Evolutionary conservation across 1,140 invertebrate genomes (phyloP), one percentile per base, ranked within the genome.

Genomic region (Musca vetustissima): DNA sequence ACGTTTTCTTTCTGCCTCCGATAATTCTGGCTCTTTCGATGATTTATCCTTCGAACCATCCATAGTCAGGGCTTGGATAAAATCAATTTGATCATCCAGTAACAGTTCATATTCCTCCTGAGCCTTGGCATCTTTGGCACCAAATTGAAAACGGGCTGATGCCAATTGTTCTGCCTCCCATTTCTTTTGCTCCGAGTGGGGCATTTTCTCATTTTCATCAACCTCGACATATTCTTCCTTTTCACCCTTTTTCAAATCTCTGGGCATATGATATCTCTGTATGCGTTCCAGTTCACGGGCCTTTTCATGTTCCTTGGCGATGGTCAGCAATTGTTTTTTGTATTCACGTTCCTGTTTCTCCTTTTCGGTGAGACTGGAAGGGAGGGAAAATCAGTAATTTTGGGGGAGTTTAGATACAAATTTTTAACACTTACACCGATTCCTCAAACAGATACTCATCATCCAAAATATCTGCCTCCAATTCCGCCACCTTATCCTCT

Each of bases 151-250:
- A 43, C 92, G 88, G 19, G 96, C 97, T n/a, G 93, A 93, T 22
- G 91, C 90, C 85, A 99, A 91, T 84, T 98, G 94, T 83, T 99
- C 97, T 68, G 98, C 94, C 85, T 99, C 98, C 98, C 97, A 99
- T 86, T 97, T 96, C 71, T 90, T 89, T 83, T 98, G 97, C 81
- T 99, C 98, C 7, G 94, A 95, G 82, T 96, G 92, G 1, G 93
- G 92, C 43, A 91, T 87, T 77, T 89, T 90, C 83, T 97, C 94
- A 76, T 87, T 86, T 70, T 92, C 91, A 84, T 97, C 95, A 28
- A 95, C 92, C 83, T 98, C 97, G 64, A 92, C 86, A 83, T 96
- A 96, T 69, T 92, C 89, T 55, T 87, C 85, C 80, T 88, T 87
- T 79, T 91, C 86, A 69, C 86, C 88, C 77, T 89, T 89, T 53